Evolutionary conservation across 2,113 vertebrate genomes (phyloP).

Genomic region (Tympanuchus pallidicinctus): DNA sequence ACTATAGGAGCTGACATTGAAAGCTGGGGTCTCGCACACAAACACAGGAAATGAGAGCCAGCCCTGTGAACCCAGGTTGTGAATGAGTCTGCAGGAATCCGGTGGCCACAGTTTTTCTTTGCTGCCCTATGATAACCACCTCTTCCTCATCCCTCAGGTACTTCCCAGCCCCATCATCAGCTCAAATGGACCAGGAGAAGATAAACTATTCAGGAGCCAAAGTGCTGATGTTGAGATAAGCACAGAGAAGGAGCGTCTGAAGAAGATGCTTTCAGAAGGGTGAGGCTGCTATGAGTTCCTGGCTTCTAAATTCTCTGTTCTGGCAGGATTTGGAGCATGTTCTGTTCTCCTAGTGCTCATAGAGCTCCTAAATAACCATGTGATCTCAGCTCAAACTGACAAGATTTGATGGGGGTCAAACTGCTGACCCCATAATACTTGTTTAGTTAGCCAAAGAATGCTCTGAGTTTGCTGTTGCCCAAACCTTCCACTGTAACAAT

Average conservation of each 20-base stretch:
- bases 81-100: neutral
- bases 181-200: slow-evolving; percentile 91
- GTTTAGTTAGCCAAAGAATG: neutral
- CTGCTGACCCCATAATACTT: fast-evolving
- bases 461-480: fast-evolving
- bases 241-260: slow-evolving; percentile 91
- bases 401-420: neutral
- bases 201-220: slow-evolving; percentile 94
- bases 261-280: slow-evolving; percentile 98
- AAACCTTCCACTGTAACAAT: fast-evolving
- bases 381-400: neutral
- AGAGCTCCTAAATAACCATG: neutral
- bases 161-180: slow-evolving; percentile 79
- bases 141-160: slow-evolving; percentile 59
- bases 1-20: fast-evolving
- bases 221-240: slow-evolving; percentile 91
- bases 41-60: neutral
- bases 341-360: neutral
- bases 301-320: fast-evolving
- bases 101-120: fast-evolving
- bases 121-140: neutral
- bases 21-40: fast-evolving
- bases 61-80: fast-evolving
- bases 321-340: neutral
- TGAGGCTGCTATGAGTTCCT: slow-evolving; percentile 41